Percentiles rank a stretch among this genome's conserved stretches.
These are phyloP conservation scores for Centrocercus urophasianus DNA, from an alignment of 2,113 vertebrate genomes.

Conservation along the genomic window DNA sequence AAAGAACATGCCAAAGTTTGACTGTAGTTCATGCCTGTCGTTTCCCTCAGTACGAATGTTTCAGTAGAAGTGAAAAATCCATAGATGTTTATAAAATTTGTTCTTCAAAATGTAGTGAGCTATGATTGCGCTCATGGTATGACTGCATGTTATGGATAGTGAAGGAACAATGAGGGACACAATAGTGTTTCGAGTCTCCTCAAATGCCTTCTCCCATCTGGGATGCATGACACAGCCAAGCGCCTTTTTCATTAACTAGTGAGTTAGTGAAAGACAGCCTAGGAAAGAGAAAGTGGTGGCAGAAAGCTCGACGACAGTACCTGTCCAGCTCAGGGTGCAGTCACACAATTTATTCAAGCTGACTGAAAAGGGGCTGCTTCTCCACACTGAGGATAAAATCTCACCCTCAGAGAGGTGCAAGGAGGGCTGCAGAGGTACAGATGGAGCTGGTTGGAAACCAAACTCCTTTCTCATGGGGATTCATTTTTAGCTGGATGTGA, in stretches of 20 bases:
- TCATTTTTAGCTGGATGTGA: background rate
- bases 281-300: background rate
- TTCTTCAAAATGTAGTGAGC: background rate
- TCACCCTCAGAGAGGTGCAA: background rate
- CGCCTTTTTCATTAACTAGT: no score
- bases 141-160: background rate
- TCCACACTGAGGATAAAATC: background rate
- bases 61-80: background rate
- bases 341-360: background rate
- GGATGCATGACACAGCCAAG: background rate
- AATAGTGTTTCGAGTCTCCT: background rate
- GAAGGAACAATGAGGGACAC: background rate
- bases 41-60: background rate
- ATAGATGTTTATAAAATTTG: background rate
- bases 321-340: background rate
- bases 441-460: background rate
- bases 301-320: background rate
- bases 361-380: background rate
- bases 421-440: background rate
- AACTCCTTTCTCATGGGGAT: fast-evolving
- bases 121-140: fast-evolving
- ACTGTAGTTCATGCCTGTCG: background rate
- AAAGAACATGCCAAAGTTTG: fast-evolving
- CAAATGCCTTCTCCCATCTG: background rate
- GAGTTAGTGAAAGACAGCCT: background rate